A percentile compares a stretch with the other conserved stretches of the same genome.
These are phyloP conservation scores for Halcyon malimbica DNA, from an alignment of 2,113 vertebrate species.

Conservation along the genomic window DNA sequence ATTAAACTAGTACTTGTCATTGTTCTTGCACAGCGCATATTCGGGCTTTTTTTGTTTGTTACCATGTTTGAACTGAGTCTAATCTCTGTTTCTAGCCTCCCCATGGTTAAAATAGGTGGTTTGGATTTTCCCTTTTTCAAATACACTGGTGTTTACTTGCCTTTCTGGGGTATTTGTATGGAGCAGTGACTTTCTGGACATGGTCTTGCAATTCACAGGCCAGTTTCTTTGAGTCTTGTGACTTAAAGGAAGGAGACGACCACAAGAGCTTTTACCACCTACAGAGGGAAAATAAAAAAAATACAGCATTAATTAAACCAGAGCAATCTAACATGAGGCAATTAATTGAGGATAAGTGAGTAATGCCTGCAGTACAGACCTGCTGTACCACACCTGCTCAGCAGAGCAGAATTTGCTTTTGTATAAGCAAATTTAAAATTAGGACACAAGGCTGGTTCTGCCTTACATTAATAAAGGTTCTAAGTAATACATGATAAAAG, in stretches of 20 bases:
- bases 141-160: not conserved
- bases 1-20: not conserved
- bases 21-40: not conserved
- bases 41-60: not conserved
- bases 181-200: constrained; percentile 80
- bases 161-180: constrained; percentile 86
- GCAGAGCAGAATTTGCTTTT: not conserved
- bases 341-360: not conserved
- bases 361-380: not conserved
- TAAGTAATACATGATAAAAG: not conserved
- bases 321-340: not conserved
- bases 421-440: not conserved
- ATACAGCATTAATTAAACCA: not conserved
- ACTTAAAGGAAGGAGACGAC: constrained; percentile 72
- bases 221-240: constrained; percentile 65
- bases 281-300: not conserved
- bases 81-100: not conserved
- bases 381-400: not conserved
- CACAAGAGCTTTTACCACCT: constrained; percentile 86
- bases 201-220: constrained; percentile 76
- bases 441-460: not conserved
- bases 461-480: not conserved
- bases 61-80: not conserved
- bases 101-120: not conserved
- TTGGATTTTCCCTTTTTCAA: not conserved